These are phyloP conservation scores for Ancistrus triradiatus DNA, from an alignment of 2,113 vertebrate genomes.

Conservation along the genomic window DNA sequence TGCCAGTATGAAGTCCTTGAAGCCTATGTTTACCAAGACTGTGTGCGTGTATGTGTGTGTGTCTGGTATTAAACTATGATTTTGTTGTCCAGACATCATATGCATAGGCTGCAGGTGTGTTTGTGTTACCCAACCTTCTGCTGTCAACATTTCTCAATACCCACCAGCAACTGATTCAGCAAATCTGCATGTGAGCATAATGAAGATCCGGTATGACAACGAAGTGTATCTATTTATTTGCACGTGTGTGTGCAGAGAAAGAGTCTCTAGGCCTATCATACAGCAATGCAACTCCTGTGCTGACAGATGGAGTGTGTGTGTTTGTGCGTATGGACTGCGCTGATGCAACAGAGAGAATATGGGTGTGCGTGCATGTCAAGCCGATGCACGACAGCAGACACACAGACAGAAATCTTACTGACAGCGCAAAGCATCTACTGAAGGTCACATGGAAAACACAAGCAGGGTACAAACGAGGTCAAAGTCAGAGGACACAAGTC, in stretches of 20 bases:
- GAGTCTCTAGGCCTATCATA: constrained; percentile 13
- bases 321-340: constrained; percentile 28
- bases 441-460: constrained; percentile 48
- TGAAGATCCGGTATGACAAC: no score
- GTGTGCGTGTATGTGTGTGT: constrained; percentile 1
- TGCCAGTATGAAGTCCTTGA: no score
- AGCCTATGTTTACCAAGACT: no score
- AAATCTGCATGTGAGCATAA: constrained; percentile 1
- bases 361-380: constrained; percentile 17
- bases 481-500: constrained; percentile 29
- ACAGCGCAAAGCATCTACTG: constrained; percentile 8
- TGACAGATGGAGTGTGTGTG: constrained; percentile 31
- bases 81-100: constrained; percentile 29
- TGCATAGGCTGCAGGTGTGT: constrained; percentile 35
- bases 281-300: constrained; percentile 6
- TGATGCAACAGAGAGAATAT: constrained; percentile 11
- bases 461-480: constrained; percentile 46
- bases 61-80: neutral
- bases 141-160: constrained; percentile 29
- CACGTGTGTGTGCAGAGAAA: no score
- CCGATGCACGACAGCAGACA: constrained; percentile 10
- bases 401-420: constrained; percentile 21
- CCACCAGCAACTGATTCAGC: constrained; percentile 16
- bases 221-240: no score
- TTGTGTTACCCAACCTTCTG: constrained; percentile 37